phyloP scores from a whole-genome alignment of 2,797 vertebrate genomes.

The Mus spretus region DNA sequence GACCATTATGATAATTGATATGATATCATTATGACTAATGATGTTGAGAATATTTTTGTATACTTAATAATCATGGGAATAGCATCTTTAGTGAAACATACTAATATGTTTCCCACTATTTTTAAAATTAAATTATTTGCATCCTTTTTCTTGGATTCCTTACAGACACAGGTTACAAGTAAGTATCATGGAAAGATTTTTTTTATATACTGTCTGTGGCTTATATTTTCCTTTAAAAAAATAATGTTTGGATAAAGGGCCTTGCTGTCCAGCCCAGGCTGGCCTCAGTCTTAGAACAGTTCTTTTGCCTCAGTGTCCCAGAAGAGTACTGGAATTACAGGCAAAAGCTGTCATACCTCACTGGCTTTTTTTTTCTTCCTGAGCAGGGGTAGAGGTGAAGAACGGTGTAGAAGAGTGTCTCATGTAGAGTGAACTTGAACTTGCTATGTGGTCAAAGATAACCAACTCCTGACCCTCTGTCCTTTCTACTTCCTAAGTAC shows the following conservation, averaged over 20 bases:
- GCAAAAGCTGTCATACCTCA: background rate
- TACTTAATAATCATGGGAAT: background rate
- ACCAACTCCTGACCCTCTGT: background rate
- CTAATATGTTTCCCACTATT: background rate
- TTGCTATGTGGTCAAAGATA: background rate
- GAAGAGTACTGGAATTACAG: background rate
- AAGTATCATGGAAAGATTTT: background rate
- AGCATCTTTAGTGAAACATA: background rate
- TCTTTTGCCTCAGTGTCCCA: background rate
- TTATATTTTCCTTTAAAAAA: constrained; percentile 4
- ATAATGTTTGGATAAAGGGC: background rate
- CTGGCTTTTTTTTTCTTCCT: background rate
- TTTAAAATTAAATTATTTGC: constrained; percentile 27
- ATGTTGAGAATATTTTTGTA: background rate
- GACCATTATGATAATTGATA: background rate
- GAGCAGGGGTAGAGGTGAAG: background rate
- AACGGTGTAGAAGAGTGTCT: background rate
- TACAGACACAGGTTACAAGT: background rate
- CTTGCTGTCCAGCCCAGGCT: background rate
- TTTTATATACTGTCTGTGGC: background rate
- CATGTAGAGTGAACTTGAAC: background rate
- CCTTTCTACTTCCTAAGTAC: background rate
- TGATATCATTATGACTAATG: background rate
- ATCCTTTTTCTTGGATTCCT: constrained; percentile 5
- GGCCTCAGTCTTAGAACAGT: background rate